These are phyloP conservation scores for Pogonomyrmex barbatus DNA, from an alignment of 1,140 invertebrate species.

Conservation along the genomic window DNA sequence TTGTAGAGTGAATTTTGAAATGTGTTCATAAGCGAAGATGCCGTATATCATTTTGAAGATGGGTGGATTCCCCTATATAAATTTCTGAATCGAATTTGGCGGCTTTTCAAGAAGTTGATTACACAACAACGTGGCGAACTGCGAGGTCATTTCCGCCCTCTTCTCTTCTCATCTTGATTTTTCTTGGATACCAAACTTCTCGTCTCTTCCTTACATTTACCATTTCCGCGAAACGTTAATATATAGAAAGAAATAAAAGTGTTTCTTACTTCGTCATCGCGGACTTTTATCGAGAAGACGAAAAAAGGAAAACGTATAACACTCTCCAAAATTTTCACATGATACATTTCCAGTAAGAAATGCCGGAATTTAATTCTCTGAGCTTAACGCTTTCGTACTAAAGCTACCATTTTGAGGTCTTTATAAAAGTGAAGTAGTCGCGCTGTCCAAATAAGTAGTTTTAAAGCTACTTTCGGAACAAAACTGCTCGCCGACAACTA, in stretches of 20 bases:
- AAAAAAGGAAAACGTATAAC: background rate
- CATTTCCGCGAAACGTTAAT: constrained; percentile 53
- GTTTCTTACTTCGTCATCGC: constrained; percentile 43
- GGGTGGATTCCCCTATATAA: constrained; percentile 22
- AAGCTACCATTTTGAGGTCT: constrained; percentile 27
- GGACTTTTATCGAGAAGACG: constrained; percentile 29
- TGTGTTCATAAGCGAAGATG: background rate
- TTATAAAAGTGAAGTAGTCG: constrained; percentile 4
- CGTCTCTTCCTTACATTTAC: constrained; percentile 45
- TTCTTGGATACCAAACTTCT: constrained; percentile 53
- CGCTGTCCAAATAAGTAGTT: constrained; percentile 4
- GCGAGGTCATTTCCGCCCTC: constrained; percentile 50
- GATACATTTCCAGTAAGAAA: constrained; percentile 29
- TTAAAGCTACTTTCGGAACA: constrained; percentile 10
- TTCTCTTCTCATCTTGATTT: constrained; percentile 40
- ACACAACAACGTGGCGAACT: constrained; percentile 51
- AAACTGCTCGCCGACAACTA: background rate
- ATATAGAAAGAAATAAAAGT: constrained; percentile 58
- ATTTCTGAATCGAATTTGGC: constrained; percentile 53
- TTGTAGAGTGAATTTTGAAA: background rate
- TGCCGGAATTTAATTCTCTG: constrained; percentile 25
- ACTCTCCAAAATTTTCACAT: constrained; percentile 16
- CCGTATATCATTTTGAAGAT: background rate
- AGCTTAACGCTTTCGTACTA: background rate
- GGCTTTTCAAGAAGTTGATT: constrained; percentile 61